Evolutionary conservation across 64 coral and sea anemone species (phyloP).

Genomic region (Montipora efflorescens): DNA sequence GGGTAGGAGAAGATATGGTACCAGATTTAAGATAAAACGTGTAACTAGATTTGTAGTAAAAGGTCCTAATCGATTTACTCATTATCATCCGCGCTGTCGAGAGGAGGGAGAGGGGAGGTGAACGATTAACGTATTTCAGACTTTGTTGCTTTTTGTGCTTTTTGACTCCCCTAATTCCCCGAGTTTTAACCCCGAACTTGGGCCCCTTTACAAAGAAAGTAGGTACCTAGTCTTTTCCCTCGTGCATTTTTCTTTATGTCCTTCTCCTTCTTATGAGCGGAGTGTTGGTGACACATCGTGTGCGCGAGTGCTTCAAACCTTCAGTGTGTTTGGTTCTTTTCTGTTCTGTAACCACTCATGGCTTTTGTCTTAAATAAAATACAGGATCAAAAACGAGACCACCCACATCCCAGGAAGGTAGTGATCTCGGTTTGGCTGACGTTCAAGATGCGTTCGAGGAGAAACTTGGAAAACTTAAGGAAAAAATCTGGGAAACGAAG

Average conservation of each 20-base stretch:
- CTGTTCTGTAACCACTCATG: not conserved
- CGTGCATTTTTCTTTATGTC: not conserved
- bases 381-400: not conserved
- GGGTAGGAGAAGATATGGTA: too few species aligned
- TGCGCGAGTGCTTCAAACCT: not conserved
- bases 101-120: too few species aligned
- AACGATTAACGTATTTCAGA: too few species aligned
- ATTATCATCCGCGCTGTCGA: too few species aligned
- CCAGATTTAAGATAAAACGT: too few species aligned
- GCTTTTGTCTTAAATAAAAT: not conserved
- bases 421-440: not conserved
- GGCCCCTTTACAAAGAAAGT: too few species aligned
- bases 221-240: not conserved
- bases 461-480: conserved; percentile 78
- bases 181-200: too few species aligned
- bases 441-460: conserved; percentile 31
- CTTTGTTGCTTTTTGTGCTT: too few species aligned
- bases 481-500: conserved; percentile 72
- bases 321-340: too few species aligned
- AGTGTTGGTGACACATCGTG: not conserved
- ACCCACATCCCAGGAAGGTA: not conserved
- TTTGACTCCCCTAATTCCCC: too few species aligned
- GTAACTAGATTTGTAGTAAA: too few species aligned
- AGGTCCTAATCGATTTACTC: too few species aligned
- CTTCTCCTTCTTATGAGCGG: not conserved